Conservation (phyloP, 2,888 invertebrate genomes). For the Tipula lateralis region DNA sequence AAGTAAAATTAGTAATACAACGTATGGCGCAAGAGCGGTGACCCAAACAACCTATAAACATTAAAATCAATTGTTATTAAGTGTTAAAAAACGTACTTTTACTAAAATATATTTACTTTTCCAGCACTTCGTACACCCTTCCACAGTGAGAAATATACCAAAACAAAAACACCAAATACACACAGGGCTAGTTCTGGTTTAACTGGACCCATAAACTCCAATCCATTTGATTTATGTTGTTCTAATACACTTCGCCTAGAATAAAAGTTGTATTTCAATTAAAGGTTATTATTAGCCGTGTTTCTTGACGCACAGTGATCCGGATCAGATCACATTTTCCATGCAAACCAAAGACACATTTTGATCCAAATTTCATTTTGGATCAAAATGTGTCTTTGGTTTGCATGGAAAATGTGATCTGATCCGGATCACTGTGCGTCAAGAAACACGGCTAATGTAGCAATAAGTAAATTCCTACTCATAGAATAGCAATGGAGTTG, state of each 20-base stretch:
- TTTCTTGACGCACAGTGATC: too few relatives aligned
- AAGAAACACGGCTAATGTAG: too few relatives aligned
- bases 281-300: too few relatives aligned
- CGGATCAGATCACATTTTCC: too few relatives aligned
- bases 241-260: slow-evolving; percentile 80
- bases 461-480: too few relatives aligned
- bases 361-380: too few relatives aligned
- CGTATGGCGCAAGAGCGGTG: slow-evolving; percentile 88
- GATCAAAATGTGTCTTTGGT: too few relatives aligned
- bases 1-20: slow-evolving; percentile 79
- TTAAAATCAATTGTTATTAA: background rate
- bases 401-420: too few relatives aligned
- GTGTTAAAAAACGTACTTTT: background rate
- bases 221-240: slow-evolving; percentile 72
- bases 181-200: slow-evolving; percentile 86
- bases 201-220: slow-evolving; percentile 82
- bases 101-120: slow-evolving; percentile 61
- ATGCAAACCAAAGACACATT: too few relatives aligned
- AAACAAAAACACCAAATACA: slow-evolving; percentile 82
- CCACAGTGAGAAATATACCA: slow-evolving; percentile 95
- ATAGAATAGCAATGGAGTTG: too few relatives aligned
- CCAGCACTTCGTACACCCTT: slow-evolving; percentile 90
- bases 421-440: too few relatives aligned
- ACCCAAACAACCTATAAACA: slow-evolving; percentile 70
- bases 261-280: background rate